Evolutionary conservation across 2,113 vertebrate species (phyloP), one percentile per base, ranked within the genome.

Genomic region (Rhynchopsitta pachyrhyncha): DNA sequence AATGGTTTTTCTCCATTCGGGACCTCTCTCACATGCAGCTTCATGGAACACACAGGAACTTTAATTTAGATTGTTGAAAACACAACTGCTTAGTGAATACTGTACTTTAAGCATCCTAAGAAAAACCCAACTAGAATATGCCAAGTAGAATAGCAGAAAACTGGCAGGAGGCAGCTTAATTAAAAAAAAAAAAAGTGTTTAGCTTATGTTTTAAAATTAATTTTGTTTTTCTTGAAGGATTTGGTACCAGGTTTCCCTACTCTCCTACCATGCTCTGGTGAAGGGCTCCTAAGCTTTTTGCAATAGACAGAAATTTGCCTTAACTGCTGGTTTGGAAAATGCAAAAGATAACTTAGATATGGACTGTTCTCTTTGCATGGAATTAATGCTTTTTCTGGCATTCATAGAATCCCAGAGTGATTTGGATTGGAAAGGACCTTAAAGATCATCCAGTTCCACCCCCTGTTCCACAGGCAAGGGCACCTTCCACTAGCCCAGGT

Each of bases 381-480:
- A 42, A 22, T 31, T 13, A 37, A 25, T n/a, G 6, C 16, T 62
- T 71, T 80, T 67, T 35, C 42, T 86, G 47, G 24, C 41, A 13
- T 29, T 50, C 14, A 23, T 0, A 23, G 24, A 27, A 41, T 41
- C 25, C 2, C 41, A 47, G 25, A 33, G 7, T 20, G 50, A 4
- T 69, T 69, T 49, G 76, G 31, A 27, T 68, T 63, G 15, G 47
- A 37, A 22, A 31, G 10, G n/a, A 33, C 14, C 12, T 75, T 35
- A 42, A 42, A 62, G 13, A 10, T 42, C 31, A 10, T 14, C 62
- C 62, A 13, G 4, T 63, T 75, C 8, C 12, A 10, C 13, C 15
- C 25, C 17, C 4, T 18, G 8, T 3, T 5, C 41, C 7, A 3
- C 10, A 10, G 22, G 11, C 6, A 46, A 53, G 41, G 53, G 11